Base-by-base conservation (phyloP, 2,113 vertebrate species). In the Balaeniceps rex region DNA sequence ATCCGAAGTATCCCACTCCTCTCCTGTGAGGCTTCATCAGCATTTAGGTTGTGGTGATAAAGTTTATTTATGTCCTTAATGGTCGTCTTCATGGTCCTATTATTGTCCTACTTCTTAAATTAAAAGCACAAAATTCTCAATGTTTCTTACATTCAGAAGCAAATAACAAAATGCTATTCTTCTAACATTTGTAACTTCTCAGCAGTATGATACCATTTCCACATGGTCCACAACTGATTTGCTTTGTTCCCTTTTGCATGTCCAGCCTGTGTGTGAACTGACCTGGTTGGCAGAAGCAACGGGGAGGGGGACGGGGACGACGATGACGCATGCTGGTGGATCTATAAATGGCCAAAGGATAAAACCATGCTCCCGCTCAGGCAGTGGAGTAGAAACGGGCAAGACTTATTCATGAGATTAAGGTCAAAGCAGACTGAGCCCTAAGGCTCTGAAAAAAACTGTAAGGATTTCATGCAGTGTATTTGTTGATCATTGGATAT, bases 221-320 rank as follows among this genome's bases (percentile, higher is more conserved):
- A 51, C 0, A 0, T 18, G 51, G 25, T 61, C 24, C 60, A 51
- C 10, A 4, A 7, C 51, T 19, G 1, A 0, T 31, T 63, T 49
- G 49, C 77, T 23, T 31, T 55, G 24, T 55, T 78, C 21, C 47
- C 33, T 70, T 55, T 6, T 46, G 28, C 38, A 36, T 19, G 54
- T 40, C 33, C 66, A 70, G 55, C 72, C 49, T 64, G n/a, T 65
- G 21, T 71, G 24, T 72, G 47, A 44, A n/a, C 7, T 49, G 60
- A 46, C n/a, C 19, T 55, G 25, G 6, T 26, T 47, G 47, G 31
- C 25, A 70, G 63, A 54, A 60, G 38, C 46, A 61, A 6, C 4
- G 10, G 9, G 42, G 47, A 5, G 14, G 14, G 14, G 54, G 11
- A n/a, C n/a, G n/a, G n/a, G n/a, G n/a, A n/a, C n/a, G n/a, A n/a